phyloP scores from a whole-genome alignment of 2,113 vertebrate species.

The Oxygymnocypris stewartii region DNA sequence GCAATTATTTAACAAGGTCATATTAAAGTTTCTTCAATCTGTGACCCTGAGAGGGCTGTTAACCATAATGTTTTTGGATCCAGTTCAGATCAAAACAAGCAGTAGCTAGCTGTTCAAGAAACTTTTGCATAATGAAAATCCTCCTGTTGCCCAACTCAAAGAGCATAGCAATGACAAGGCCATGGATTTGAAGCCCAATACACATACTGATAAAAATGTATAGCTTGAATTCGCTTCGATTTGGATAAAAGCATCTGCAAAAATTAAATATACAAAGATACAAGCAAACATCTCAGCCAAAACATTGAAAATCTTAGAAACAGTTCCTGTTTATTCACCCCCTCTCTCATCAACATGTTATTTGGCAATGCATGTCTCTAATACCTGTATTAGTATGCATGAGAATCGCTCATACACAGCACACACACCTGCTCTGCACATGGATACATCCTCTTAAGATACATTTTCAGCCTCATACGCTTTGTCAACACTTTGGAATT shows the following conservation, averaged over 20 bases:
- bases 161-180: background rate
- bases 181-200: background rate
- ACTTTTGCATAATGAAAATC: background rate
- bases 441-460: conserved; percentile 18
- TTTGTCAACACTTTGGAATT: conserved; percentile 16
- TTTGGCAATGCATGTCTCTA: background rate
- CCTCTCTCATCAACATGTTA: conserved; percentile 8
- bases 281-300: background rate
- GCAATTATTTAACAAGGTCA: background rate
- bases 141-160: background rate
- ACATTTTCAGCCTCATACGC: background rate
- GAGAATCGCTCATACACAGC: background rate
- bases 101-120: background rate
- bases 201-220: background rate
- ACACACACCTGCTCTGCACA: background rate
- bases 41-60: background rate
- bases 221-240: background rate
- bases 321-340: background rate
- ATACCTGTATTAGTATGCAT: conserved; percentile 31
- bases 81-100: conserved; percentile 8
- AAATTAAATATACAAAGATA: background rate
- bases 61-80: background rate
- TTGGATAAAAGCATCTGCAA: background rate
- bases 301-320: background rate
- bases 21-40: background rate